phyloP scores from a whole-genome alignment of 2,888 invertebrate species.

The Agrochola macilenta region DNA sequence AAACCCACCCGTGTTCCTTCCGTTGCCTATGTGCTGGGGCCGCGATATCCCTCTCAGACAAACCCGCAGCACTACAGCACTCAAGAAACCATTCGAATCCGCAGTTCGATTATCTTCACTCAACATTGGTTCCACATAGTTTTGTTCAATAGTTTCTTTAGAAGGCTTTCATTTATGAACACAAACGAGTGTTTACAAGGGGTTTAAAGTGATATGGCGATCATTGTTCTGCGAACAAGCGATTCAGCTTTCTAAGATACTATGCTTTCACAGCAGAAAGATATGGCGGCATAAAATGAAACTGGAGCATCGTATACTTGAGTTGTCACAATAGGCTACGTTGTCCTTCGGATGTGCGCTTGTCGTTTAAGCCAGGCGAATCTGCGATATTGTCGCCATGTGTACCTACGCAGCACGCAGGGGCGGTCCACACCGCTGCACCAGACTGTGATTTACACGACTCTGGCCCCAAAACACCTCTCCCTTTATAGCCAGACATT shows the following conservation, averaged over 20 bases:
- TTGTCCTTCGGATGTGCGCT: conserved; percentile 46
- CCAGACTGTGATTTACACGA: conserved; percentile 81
- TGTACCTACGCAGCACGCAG: conserved; percentile 53
- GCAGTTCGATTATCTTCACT: conserved; percentile 28
- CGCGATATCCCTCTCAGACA: too few species aligned
- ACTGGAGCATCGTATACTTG: conserved; percentile 53
- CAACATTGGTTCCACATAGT: conserved; percentile 27
- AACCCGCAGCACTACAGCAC: conserved; percentile 28
- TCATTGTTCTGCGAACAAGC: conserved; percentile 54
- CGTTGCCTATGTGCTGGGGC: too few species aligned
- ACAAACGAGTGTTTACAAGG: conserved; percentile 42
- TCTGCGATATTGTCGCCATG: conserved; percentile 56
- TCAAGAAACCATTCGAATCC: conserved; percentile 35
- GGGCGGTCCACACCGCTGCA: conserved; percentile 71
- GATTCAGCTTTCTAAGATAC: conserved; percentile 47
- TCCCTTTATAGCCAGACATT: conserved; percentile 79
- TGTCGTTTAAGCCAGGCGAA: conserved; percentile 50
- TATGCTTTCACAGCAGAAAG: conserved; percentile 39
- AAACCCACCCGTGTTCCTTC: too few species aligned
- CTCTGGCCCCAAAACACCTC: conserved; percentile 76
- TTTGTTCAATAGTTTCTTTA: conserved; percentile 35
- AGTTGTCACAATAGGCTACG: conserved; percentile 42
- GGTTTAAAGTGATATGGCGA: conserved; percentile 56
- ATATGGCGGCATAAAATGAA: conserved; percentile 48
- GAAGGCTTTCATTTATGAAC: conserved; percentile 46